Evolutionary conservation across 2,888 invertebrate species (phyloP), one percentile per base, ranked within the genome.

Genomic region (Dromius quadrimaculatus): DNA sequence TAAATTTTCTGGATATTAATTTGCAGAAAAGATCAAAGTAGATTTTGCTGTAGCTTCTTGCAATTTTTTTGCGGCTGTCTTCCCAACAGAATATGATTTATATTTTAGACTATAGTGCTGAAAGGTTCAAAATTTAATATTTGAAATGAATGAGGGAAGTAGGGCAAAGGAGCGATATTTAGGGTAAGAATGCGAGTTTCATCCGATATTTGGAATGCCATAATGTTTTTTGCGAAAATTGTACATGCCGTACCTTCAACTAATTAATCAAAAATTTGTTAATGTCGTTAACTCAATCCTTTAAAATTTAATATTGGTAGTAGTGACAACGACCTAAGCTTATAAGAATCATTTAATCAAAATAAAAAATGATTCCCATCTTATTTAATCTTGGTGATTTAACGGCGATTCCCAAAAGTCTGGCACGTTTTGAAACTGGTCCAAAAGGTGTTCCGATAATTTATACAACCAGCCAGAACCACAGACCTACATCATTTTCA

Each of bases 61-160:
- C 20, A 54, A 54, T 11, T 54, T 54, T 23, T 54, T 23, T 3
- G 0, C 9, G 15, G 23, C 28, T 13, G 50, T 54, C 15, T n/a
- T 15, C 28, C 15, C 15, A 13, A 54, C 13, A 15, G 28, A 28
- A 28, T 47, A 47, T 13, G 50, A 54, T 54, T 28, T 54, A 54
- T 54, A 15, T 23, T 28, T 54, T 28, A 15, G 50, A 28, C 23
- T n/a, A n/a, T n/a, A n/a, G n/a, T n/a, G n/a, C n/a, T n/a, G n/a
- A n/a, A n/a, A n/a, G n/a, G n/a, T n/a, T n/a, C 15, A 17, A 54
- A 54, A 54, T 54, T 54, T 54, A 54, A 54, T 54, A 54, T 54
- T 54, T 54, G 50, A 54, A 54, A 54, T 54, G 28, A 54, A 54
- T 15, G 28, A 15, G 28, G 13, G 17, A 54, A 28, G 50, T 54